Conservation (phyloP, 2,113 vertebrate genomes). For the Oreotrochilus melanogaster region DNA sequence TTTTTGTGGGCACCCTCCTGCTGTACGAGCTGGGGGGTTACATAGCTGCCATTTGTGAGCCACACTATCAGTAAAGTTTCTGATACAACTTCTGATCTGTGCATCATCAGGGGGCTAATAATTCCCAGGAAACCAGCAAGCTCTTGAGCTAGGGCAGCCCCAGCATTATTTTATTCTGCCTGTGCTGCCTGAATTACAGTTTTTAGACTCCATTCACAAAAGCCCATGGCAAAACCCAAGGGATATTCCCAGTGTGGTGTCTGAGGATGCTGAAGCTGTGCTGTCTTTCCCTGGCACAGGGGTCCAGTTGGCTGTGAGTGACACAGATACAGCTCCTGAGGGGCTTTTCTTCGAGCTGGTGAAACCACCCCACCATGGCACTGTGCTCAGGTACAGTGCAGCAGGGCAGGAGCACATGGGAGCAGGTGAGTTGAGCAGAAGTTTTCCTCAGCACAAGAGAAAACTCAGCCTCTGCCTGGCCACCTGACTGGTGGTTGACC, state of each 20-base stretch:
- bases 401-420: conserved; percentile 76
- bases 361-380: conserved; percentile 85
- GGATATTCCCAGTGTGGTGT: neutral
- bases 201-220: neutral
- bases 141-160: neutral
- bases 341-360: conserved; percentile 92
- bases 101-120: neutral
- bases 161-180: neutral
- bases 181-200: rapidly evolving
- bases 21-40: neutral
- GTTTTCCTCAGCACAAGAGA: neutral
- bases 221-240: neutral
- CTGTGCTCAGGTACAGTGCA: conserved; percentile 77
- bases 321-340: conserved; percentile 82
- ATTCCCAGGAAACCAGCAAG: neutral
- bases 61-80: neutral
- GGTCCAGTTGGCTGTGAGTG: conserved; percentile 84
- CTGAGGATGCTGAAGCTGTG: neutral
- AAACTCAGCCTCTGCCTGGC: neutral
- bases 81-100: neutral
- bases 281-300: conserved; percentile 58
- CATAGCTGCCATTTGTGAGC: neutral
- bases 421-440: conserved; percentile 78
- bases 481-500: neutral
- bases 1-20: neutral